These are phyloP conservation scores for Ictidomys tridecemlineatus DNA, from an alignment of 2,113 vertebrate species.

Conservation along the genomic window DNA sequence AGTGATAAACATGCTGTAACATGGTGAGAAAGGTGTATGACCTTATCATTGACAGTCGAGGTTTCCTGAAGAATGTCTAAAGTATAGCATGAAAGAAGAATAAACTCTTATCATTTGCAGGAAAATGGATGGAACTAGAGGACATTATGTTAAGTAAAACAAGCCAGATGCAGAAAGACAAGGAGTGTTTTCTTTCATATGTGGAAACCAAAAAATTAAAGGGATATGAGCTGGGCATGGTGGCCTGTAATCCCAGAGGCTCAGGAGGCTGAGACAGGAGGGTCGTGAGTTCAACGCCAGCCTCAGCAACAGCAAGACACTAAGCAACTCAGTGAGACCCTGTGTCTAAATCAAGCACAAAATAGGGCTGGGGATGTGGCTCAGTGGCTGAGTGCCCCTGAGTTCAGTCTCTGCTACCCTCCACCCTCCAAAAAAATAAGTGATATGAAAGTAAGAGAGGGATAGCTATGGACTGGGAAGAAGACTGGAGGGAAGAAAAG, in stretches of 20 bases:
- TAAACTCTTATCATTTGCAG: background rate
- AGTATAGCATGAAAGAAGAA: background rate
- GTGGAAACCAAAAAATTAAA: background rate
- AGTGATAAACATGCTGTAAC: fast-evolving
- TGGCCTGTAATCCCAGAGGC: too few species aligned
- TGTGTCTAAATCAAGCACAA: too few species aligned
- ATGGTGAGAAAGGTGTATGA: background rate
- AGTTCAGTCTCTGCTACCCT: too few species aligned
- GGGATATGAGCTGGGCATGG: too few species aligned
- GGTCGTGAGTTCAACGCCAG: too few species aligned
- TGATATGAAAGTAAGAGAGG: background rate
- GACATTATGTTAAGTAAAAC: background rate
- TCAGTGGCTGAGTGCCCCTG: too few species aligned
- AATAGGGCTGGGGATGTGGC: too few species aligned
- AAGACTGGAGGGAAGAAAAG: fast-evolving
- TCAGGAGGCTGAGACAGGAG: too few species aligned
- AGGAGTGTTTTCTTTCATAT: background rate
- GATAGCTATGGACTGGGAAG: background rate
- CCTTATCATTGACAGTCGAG: background rate
- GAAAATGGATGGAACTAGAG: background rate
- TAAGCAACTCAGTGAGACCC: too few species aligned
- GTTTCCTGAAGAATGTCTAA: background rate
- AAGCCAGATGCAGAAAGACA: background rate
- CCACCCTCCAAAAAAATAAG: background rate
- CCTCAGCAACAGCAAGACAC: too few species aligned